Base-by-base conservation (phyloP, 2,888 invertebrate genomes). In the Stenurella melanura region DNA sequence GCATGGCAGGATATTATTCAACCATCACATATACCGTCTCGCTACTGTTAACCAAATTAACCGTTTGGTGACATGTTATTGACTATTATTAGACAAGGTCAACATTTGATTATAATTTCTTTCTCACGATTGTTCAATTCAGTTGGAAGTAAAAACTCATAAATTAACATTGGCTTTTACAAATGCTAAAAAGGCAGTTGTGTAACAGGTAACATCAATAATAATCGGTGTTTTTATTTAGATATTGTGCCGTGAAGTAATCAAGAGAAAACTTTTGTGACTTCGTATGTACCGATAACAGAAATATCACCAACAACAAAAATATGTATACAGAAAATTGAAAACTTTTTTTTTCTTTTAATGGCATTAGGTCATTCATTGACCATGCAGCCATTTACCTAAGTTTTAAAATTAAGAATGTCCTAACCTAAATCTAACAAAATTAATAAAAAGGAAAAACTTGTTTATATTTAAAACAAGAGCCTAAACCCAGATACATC, bases 1-100 rank as follows among this genome's bases (percentile, higher is more conserved):
- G 71, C 71, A 72, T 38, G 63, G 30, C 72, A 72, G 72, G 72
- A 72, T 72, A 63, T 72, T 72, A 72, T 72, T n/a, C 50, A 70
- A 60, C 60, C n/a, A 60, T 26, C 38, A 42, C 61, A 42, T 70
- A 61, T 21, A 19, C 50, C 19, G 70, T 26, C 34, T 38, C 19
- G 18, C 54, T 54, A 54, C 26, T 42, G 54, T 54, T 67, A 19
- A 21, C 60, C 21, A 60, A 70, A 60, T 70, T 61, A 70, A 70
- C 70, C 11, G 58, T 70, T 54, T 67, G 15, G 64, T 64, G 67
- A 54, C 60, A 70, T 38, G 38, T 18, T 57, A 38, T 60, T 54
- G 12, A 19, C 21, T 12, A 58, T 18, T 19, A 58, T 58, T 67
- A 42, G 10, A 21, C 64, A 42, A 64, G 64, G 64, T 64, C 42